Evolutionary conservation across 2,888 invertebrate genomes (phyloP).

Genomic region (Eupeodes latifasciatus): DNA sequence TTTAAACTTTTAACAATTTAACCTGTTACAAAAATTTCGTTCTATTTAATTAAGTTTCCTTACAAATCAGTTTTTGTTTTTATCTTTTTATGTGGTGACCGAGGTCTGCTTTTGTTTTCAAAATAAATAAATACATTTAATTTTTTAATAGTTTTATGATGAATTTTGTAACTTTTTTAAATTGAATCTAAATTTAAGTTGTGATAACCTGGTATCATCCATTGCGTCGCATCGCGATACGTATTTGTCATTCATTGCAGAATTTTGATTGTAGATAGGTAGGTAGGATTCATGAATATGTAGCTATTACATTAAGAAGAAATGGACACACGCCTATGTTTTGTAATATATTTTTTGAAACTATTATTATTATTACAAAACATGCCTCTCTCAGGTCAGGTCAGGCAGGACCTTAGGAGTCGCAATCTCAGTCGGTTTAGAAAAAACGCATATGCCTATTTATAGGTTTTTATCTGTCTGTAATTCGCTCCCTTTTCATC

Average conservation of each 20-base stretch:
- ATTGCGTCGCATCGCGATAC: slow-evolving; percentile 32
- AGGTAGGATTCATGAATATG: slow-evolving; percentile 53
- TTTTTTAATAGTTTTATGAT: slow-evolving; percentile 8
- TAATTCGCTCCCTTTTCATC: slow-evolving; percentile 59
- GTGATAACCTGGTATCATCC: slow-evolving; percentile 41
- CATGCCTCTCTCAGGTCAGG: slow-evolving; percentile 41
- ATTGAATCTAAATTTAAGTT: slow-evolving; percentile 23
- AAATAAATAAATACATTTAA: slow-evolving; percentile 18
- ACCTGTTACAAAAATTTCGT: slow-evolving; percentile 37
- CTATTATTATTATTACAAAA: slow-evolving; percentile 50
- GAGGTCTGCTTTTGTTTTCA: slow-evolving; percentile 21
- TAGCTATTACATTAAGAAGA: slow-evolving; percentile 43
- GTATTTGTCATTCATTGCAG: slow-evolving; percentile 49
- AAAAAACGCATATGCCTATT: slow-evolving; percentile 70
- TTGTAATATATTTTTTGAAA: slow-evolving; percentile 39
- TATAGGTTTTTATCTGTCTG: slow-evolving; percentile 38
- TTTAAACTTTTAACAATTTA: slow-evolving; percentile 64
- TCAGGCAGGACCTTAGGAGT: slow-evolving; percentile 38
- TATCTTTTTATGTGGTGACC: slow-evolving; percentile 7
- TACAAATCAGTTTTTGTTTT: slow-evolving; percentile 49
- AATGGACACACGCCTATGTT: slow-evolving; percentile 52
- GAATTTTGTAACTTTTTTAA: background rate
- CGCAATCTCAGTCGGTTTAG: slow-evolving; percentile 56
- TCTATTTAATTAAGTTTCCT: slow-evolving; percentile 30
- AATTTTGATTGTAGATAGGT: slow-evolving; percentile 36